Percentiles rank a stretch among this genome's conserved stretches.
Conservation (phyloP, 1,140 invertebrate genomes). For the Orius laevigatus region DNA sequence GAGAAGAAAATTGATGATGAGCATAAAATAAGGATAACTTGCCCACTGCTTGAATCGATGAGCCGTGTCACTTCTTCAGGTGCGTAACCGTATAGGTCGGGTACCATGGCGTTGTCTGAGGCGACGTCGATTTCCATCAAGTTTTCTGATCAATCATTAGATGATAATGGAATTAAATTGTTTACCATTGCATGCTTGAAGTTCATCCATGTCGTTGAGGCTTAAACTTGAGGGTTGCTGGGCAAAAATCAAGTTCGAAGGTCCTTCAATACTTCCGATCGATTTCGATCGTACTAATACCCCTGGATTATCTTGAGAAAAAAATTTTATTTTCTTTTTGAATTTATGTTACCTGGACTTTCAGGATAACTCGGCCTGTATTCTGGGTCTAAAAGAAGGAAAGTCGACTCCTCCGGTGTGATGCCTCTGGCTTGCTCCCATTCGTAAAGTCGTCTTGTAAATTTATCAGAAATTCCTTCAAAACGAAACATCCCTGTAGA, state of each 20-base stretch:
- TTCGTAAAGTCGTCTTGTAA: constrained; percentile 74
- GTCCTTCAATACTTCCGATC: constrained; percentile 41
- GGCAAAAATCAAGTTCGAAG: constrained; percentile 27
- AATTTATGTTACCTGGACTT: constrained; percentile 5
- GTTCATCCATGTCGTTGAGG: constrained; percentile 35
- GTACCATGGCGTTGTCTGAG: no score
- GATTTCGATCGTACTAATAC: constrained; percentile 43
- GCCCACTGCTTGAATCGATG: constrained; percentile 26
- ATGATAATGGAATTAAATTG: no score
- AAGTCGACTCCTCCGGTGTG: constrained; percentile 61
- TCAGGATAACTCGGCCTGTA: constrained; percentile 27
- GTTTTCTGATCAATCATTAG: no score
- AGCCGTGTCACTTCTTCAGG: constrained; percentile 24
- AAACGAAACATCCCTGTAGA: constrained; percentile 65
- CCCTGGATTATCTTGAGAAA: constrained; percentile 13
- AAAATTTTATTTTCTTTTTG: constrained; percentile 1
- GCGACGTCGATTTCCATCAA: no score
- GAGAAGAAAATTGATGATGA: not conserved
- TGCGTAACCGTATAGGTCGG: constrained; percentile 21
- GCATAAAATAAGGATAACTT: not conserved
- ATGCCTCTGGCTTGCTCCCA: constrained; percentile 77
- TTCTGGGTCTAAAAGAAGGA: constrained; percentile 48
- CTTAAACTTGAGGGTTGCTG: constrained; percentile 53
- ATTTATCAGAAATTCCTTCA: constrained; percentile 71
- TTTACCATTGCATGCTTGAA: no score